Evolutionary conservation across 1,140 invertebrate species (phyloP).

Genomic region (Cherax destructor): DNA sequence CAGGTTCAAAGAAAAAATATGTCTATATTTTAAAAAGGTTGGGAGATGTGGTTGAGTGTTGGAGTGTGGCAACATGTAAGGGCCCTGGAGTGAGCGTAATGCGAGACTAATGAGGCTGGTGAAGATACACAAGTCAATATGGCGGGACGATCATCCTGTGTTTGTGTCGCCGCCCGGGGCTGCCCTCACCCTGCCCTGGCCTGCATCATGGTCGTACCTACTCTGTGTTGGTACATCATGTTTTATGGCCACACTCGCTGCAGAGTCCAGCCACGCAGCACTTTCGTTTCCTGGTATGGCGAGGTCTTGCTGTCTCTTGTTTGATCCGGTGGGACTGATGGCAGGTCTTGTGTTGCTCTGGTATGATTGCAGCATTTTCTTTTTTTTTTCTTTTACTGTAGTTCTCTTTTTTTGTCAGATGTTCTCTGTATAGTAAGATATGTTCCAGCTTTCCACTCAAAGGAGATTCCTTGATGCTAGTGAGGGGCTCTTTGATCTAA

Average conservation of each 20-base stretch:
- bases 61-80: slow-evolving; percentile 24
- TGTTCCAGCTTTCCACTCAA: too few species aligned
- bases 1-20: too few species aligned
- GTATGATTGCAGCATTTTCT: not conserved
- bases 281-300: not conserved
- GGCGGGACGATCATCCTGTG: slow-evolving; percentile 11
- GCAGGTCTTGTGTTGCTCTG: not conserved
- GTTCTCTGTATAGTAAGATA: too few species aligned
- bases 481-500: too few species aligned
- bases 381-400: not conserved
- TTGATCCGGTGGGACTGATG: not conserved
- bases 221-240: not conserved
- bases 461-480: too few species aligned
- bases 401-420: not conserved
- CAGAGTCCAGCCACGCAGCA: not conserved
- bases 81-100: slow-evolving; percentile 28
- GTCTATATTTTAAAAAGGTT: not conserved
- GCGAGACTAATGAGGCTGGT: slow-evolving; percentile 40
- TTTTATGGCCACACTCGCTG: not conserved
- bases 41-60: not conserved
- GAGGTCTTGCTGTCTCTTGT: not conserved
- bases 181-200: not conserved
- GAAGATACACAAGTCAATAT: slow-evolving; percentile 43
- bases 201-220: not conserved
- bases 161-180: slow-evolving; percentile 27